Evolutionary conservation across 2,888 invertebrate genomes (phyloP), one percentile per base, ranked within the genome.

Genomic region (Drosophila gaucha): DNA sequence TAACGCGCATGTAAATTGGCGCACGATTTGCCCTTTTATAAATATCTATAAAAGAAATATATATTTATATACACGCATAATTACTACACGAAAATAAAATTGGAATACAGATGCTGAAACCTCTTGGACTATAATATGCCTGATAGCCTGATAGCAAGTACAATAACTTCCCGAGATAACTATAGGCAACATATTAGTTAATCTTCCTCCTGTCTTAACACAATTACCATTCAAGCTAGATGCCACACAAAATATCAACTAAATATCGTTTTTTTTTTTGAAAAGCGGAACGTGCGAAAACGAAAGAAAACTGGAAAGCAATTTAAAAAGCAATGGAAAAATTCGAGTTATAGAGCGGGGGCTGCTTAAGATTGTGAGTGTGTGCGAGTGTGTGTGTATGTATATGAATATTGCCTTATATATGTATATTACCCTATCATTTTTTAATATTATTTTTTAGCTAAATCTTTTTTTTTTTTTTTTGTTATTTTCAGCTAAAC

Each of bases 341-440:
- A 46, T 35, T 43, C n/a, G n/a, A 59, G 12, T 14, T 30, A 20
- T 24, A 8, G 2, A 22, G 20, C n/a, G 22, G 6, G 28, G 18
- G 26, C 14, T 22, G 4, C 31, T 35, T 18, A 47, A 6, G 47
- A n/a, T 46, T 56, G 24, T 39, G 38, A 39, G 54, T 60, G 46
- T n/a, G 36, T 20, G 33, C 14, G 46, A 47, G 26, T 26, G 31
- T 18, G 52, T 49, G 38, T 36, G 31, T 49, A 41, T 65, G 56
- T 47, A 30, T 41, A 55, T 69, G 76, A 59, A 56, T 62, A 10
- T 64, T 57, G 47, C 38, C 49, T 64, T 54, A 50, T 35, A 20
- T 55, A n/a, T 50, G 26, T 22, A 9, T 54, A 24, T 73, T 41
- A 65, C 22, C 51, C 79, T 78, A 78, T 41, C 41, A 56, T 46